phyloP scores from a whole-genome alignment of 2,797 vertebrate genomes.

The Sebastes oblongus region DNA sequence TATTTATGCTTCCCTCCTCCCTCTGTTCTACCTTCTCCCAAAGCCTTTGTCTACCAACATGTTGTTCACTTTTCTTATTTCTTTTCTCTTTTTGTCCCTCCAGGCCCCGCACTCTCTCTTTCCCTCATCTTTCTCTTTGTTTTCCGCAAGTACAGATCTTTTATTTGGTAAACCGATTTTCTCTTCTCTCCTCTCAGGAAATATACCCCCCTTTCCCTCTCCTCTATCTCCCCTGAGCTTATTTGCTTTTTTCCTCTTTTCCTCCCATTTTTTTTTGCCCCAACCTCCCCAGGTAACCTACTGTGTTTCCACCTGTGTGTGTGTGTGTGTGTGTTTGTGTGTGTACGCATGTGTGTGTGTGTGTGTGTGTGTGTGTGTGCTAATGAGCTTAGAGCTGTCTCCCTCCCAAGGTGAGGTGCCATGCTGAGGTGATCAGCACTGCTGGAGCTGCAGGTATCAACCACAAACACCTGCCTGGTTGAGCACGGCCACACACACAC shows the following conservation, averaged over 20 bases:
- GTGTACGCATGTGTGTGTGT: slow-evolving; percentile 13
- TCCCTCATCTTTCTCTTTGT: slow-evolving; percentile 27
- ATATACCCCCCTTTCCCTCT: slow-evolving; percentile 12
- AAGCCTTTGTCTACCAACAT: slow-evolving; percentile 22
- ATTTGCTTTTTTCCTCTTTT: slow-evolving; percentile 30
- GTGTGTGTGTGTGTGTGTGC: slow-evolving; percentile 10
- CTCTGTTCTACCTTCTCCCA: slow-evolving; percentile 9
- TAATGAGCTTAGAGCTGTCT: slow-evolving; percentile 78
- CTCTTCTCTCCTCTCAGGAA: slow-evolving; percentile 9
- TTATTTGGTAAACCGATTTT: slow-evolving; percentile 28
- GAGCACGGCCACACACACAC: slow-evolving; percentile 11
- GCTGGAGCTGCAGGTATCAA: slow-evolving; percentile 77
- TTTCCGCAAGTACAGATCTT: slow-evolving; percentile 40
- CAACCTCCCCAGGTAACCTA: slow-evolving; percentile 18
- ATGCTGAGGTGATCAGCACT: slow-evolving; percentile 73
- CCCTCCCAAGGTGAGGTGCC: slow-evolving; percentile 74
- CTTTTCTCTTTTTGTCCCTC: slow-evolving; percentile 22
- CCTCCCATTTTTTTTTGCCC: not conserved
- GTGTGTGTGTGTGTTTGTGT: slow-evolving; percentile 16
- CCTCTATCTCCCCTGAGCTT: slow-evolving; percentile 16
- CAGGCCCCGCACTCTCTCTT: not conserved
- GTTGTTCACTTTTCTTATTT: slow-evolving; percentile 10
- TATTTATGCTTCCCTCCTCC: slow-evolving; percentile 39
- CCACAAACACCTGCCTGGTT: slow-evolving; percentile 73
- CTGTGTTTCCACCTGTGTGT: slow-evolving; percentile 26